Conservation (phyloP, 2,113 vertebrate species). For the Glareola pratincola region DNA sequence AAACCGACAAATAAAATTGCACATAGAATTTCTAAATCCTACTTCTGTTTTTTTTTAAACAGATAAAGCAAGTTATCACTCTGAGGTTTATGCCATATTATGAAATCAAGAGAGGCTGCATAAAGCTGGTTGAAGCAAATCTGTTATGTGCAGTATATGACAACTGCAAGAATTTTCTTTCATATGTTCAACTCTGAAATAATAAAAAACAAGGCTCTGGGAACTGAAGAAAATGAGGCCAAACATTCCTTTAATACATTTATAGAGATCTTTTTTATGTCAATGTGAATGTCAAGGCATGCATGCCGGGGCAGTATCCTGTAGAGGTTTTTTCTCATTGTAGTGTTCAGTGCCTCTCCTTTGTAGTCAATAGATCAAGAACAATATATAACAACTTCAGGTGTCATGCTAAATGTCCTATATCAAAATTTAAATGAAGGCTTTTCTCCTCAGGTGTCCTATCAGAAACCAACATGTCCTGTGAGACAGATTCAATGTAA, state of each 20-base stretch:
- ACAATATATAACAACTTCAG: background rate
- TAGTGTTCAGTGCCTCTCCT: background rate
- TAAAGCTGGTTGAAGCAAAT: background rate
- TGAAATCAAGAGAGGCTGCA: background rate
- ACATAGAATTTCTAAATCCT: background rate
- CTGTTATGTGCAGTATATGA: background rate
- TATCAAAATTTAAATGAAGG: background rate
- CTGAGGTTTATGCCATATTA: background rate
- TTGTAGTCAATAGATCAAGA: background rate
- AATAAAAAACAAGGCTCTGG: background rate
- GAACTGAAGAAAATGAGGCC: background rate
- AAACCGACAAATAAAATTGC: background rate
- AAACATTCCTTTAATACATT: background rate
- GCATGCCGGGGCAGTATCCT: rapidly evolving
- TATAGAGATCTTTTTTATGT: background rate
- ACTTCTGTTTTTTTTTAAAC: background rate
- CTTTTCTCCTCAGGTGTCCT: background rate
- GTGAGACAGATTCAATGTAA: background rate
- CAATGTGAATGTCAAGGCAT: background rate
- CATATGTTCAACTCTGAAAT: background rate
- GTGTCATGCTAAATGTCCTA: background rate
- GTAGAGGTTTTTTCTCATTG: rapidly evolving
- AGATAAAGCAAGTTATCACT: background rate
- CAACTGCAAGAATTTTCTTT: background rate
- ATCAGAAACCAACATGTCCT: background rate